Evolutionary conservation across 2,888 invertebrate genomes (phyloP), one percentile per base, ranked within the genome.

Genomic region (Koerneria pararmatus): DNA sequence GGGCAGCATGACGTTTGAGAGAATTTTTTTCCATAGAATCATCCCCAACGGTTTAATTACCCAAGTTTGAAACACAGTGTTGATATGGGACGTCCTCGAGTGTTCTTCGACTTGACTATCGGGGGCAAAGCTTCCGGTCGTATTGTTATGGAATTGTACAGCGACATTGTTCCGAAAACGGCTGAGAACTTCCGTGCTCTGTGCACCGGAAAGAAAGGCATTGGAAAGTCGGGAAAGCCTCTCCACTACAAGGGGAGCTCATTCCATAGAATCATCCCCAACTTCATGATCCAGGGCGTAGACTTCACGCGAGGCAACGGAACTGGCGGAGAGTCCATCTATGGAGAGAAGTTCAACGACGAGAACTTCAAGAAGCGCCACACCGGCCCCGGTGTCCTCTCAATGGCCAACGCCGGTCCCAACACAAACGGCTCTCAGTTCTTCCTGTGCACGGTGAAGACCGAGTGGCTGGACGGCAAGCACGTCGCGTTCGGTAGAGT

Each of bases 201-300:
- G 64, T 97, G 95, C 87, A 95, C 95, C 63, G 93, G 93, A 67
- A 94, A 94, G 85, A 91, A 91, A 85, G 93, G 93, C 71, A 91
- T 91, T 84, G 94, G 94, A 62, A 71, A 77, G 53, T 79, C 82
- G 5, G 86, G 86, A 63, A 86, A 85, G 71, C 85, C 85, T 4
- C 84, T 85, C 73, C 86, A 86, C 67, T 95, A 91, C 88, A 92
- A 92, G 87, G 90, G 90, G 79, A 66, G 66, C 67, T 91, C 89
- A 80, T 95, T 94, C 89, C 94, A 95, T 86, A 90, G 95, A 80
- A 91, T 95, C 82, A 95, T 95, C 86, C 94, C 94, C 78, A 92
- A 92, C 86, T 95, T 95, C 88, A 95, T 95, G 94, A 91, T 93
- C 86, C 94, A 95, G 67, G 80, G 79, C 64, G 85, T 94, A 78